A percentile compares a stretch with the other conserved stretches of the same genome.
Evolutionary conservation across 2,797 vertebrate genomes (phyloP).

Genomic region (Arrhamphus sclerolepis): DNA sequence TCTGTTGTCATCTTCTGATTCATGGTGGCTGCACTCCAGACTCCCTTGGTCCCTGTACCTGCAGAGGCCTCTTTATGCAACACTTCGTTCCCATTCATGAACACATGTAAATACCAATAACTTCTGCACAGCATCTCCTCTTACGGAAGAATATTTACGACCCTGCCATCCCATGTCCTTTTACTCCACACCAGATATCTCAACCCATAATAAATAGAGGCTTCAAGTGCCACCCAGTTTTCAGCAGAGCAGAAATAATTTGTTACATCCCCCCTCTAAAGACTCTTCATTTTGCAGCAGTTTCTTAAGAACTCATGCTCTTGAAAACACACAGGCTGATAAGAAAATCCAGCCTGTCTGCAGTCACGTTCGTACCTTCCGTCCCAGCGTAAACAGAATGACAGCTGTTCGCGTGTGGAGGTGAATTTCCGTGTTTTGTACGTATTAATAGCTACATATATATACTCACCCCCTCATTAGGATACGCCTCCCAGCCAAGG

Average conservation of each 20-base stretch:
- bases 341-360: slow-evolving; percentile 33
- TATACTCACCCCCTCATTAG: slow-evolving; percentile 85
- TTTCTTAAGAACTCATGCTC: slow-evolving; percentile 53
- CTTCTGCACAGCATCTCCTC: slow-evolving; percentile 23
- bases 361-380: slow-evolving; percentile 35
- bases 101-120: slow-evolving; percentile 24
- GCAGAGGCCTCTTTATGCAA: slow-evolving; percentile 61
- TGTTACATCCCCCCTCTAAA: slow-evolving; percentile 68
- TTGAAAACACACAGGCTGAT: slow-evolving; percentile 47
- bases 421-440: slow-evolving; percentile 25
- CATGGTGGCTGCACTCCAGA: slow-evolving; percentile 57
- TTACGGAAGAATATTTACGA: slow-evolving; percentile 60
- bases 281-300: slow-evolving; percentile 68
- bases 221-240: slow-evolving; percentile 51
- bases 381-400: slow-evolving; percentile 2
- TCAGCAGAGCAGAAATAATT: slow-evolving; percentile 74
- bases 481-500: slow-evolving; percentile 87
- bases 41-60: slow-evolving; percentile 46
- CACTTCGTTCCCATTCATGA: neutral
- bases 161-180: slow-evolving; percentile 14
- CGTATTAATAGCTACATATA: too few species aligned
- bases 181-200: slow-evolving; percentile 44
- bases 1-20: slow-evolving; percentile 56
- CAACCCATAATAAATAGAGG: slow-evolving; percentile 51
- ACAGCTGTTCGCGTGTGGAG: slow-evolving; percentile 18